These are phyloP conservation scores for Diplolepis rosae DNA, from an alignment of 2,888 invertebrate genomes.

Conservation along the genomic window DNA sequence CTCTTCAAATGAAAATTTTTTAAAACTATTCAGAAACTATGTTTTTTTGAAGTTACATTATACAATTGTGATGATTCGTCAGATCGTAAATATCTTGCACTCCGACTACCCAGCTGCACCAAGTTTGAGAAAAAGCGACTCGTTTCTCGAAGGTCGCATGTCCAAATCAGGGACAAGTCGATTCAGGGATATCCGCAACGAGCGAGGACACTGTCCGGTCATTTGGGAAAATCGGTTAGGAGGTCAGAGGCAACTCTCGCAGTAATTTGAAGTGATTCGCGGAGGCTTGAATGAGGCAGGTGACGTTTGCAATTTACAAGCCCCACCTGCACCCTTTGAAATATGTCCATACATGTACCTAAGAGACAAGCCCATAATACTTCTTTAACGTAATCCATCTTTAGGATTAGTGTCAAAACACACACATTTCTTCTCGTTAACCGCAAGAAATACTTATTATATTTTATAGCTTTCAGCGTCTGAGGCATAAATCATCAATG, in stretches of 20 bases:
- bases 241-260: constrained; percentile 51
- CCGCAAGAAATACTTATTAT: background rate
- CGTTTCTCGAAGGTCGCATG: constrained; percentile 30
- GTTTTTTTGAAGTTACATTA: too few relatives aligned
- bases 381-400: background rate
- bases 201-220: constrained; percentile 49
- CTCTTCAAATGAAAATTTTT: too few relatives aligned
- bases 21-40: too few relatives aligned
- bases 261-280: constrained; percentile 19
- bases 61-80: constrained; percentile 13
- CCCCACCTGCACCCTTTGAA: constrained; percentile 6
- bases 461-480: background rate
- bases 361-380: background rate
- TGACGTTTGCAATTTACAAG: constrained; percentile 4
- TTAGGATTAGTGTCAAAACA: background rate
- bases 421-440: background rate
- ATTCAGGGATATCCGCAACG: constrained; percentile 36
- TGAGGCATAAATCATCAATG: background rate
- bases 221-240: constrained; percentile 61
- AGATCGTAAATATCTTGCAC: background rate
- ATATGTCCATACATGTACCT: constrained; percentile 25
- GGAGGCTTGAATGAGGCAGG: constrained; percentile 19
- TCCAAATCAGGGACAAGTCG: constrained; percentile 44
- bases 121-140: background rate
- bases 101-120: background rate